Evolutionary conservation across 2,797 vertebrate genomes (phyloP).

Genomic region (Erithacus rubecula): DNA sequence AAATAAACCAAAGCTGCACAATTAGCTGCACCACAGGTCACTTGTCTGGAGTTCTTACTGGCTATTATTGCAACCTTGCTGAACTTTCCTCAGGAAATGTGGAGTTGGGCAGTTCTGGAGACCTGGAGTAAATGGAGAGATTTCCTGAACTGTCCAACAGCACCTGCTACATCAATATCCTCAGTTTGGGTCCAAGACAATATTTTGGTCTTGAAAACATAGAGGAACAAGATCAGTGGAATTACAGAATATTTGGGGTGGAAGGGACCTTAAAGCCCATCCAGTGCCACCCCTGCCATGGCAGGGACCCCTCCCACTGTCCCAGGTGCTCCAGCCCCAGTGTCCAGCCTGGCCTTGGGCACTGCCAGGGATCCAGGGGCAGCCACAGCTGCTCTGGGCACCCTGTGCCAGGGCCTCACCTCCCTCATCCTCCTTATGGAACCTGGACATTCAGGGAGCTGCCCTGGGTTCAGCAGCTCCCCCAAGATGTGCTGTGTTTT

Average conservation of each 20-base stretch:
- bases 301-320: background rate
- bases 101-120: background rate
- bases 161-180: background rate
- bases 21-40: constrained; percentile 38
- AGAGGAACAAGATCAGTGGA: background rate
- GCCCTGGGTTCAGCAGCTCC: background rate
- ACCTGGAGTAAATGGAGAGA: background rate
- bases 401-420: background rate
- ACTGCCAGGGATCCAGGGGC: background rate
- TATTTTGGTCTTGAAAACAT: too few species aligned
- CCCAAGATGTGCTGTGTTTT: background rate
- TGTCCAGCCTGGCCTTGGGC: background rate
- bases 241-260: background rate
- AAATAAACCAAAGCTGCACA: constrained; percentile 56
- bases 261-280: accelerated
- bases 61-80: background rate
- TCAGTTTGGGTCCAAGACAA: background rate
- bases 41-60: background rate
- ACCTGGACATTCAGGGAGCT: background rate
- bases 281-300: background rate
- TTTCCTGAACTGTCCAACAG: background rate
- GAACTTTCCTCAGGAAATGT: background rate
- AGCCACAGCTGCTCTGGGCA: background rate
- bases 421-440: background rate
- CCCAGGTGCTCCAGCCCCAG: background rate